Evolutionary conservation across 2,113 vertebrate species (phyloP).

Genomic region (Geococcyx californianus): DNA sequence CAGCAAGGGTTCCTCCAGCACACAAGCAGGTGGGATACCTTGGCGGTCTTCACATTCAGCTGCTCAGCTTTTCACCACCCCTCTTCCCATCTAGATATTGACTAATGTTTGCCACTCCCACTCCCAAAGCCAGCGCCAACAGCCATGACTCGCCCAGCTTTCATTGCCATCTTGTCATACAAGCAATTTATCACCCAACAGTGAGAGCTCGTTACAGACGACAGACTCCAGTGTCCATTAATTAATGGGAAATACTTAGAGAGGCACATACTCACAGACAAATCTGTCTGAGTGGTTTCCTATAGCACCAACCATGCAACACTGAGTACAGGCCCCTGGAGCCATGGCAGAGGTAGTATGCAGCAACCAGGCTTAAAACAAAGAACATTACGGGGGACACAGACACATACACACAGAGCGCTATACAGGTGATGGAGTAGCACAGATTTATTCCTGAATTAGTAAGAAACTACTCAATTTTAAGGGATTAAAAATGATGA

Average conservation of each 20-base stretch:
- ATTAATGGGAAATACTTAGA: constrained; percentile 52
- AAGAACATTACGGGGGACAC: no score
- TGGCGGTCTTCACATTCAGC: rapidly evolving
- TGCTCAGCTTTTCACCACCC: neutral
- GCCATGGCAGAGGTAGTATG: neutral
- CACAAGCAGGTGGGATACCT: neutral
- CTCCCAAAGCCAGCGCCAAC: neutral
- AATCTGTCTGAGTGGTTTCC: constrained; percentile 34
- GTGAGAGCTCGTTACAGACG: neutral
- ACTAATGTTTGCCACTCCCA: neutral
- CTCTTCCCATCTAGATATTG: neutral
- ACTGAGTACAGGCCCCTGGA: neutral
- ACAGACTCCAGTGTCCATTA: constrained; percentile 56
- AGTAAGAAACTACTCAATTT: neutral
- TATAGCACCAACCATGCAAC: neutral
- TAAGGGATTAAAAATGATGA: neutral
- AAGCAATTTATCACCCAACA: constrained; percentile 32
- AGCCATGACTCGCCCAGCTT: neutral
- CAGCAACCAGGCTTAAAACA: neutral
- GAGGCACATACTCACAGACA: neutral
- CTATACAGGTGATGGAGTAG: neutral
- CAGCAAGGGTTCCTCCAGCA: neutral
- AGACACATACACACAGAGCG: no score
- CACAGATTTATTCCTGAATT: neutral
- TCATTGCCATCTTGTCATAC: constrained; percentile 37